Conservation (phyloP, 2,797 vertebrate genomes). For the Sebastes jordani region DNA sequence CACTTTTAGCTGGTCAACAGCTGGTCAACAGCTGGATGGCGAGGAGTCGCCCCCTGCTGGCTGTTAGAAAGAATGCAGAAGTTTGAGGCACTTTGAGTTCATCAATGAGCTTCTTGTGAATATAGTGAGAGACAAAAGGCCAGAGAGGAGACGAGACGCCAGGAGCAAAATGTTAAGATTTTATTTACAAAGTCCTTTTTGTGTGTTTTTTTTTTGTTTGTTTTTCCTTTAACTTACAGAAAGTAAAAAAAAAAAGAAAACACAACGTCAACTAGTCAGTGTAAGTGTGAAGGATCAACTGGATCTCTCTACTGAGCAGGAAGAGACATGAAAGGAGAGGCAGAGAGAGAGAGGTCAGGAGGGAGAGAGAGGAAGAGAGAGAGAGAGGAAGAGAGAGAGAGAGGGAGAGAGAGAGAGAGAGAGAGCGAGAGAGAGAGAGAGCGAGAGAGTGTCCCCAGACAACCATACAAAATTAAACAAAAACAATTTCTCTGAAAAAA, state of each 20-base stretch:
- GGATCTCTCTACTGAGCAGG: slow-evolving; percentile 25
- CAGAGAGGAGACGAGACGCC: not conserved
- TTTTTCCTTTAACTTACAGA: slow-evolving; percentile 88
- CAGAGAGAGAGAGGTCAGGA: not conserved
- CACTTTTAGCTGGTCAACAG: too few species aligned
- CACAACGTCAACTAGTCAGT: slow-evolving; percentile 52
- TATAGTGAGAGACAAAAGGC: too few species aligned
- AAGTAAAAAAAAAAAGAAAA: slow-evolving; percentile 86
- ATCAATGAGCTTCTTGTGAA: too few species aligned
- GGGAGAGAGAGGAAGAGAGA: not conserved
- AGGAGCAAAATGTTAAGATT: slow-evolving; percentile 95
- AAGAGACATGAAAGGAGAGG: not conserved
- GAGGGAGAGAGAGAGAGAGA: too few species aligned
- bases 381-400: not conserved
- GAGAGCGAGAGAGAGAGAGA: not conserved
- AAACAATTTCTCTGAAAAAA: slow-evolving; percentile 82
- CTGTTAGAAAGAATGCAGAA: too few species aligned
- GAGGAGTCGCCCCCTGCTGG: too few species aligned
- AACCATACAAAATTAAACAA: slow-evolving; percentile 65
- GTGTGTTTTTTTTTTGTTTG: slow-evolving; percentile 67
- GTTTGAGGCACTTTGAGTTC: too few species aligned
- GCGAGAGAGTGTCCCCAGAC: slow-evolving; percentile 16
- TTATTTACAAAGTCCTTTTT: slow-evolving; percentile 95
- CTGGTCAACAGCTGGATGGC: too few species aligned
- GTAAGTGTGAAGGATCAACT: slow-evolving; percentile 51